Evolutionary conservation across 2,797 vertebrate species (phyloP), one percentile per base, ranked within the genome.

Genomic region (Ispidina lecontei): DNA sequence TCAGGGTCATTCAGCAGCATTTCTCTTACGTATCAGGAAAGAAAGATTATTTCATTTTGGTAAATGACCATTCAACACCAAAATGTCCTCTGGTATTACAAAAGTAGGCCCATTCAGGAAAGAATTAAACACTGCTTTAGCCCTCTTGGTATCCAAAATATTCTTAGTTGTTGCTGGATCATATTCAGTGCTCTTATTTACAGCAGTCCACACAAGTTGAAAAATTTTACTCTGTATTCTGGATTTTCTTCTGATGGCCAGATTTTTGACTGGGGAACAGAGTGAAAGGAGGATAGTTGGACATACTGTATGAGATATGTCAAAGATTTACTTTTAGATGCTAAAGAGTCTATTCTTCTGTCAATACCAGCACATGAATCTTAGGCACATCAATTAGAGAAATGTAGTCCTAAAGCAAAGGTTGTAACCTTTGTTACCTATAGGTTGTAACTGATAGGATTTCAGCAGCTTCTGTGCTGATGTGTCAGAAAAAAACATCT

Each of bases 311-410:
- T 28, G 54, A 83, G 71, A 87, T 93, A 91, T 71, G 46, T 82
- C 76, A 86, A 43, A 69, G 70, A 92, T 86, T 88, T 73, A 35
- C 29, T 73, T 91, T 89, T 72, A 82, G 84, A 91, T 90, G 82
- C 75, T 93, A 33, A 63, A 90, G 64, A 14, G 12, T 87, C 52
- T 81, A 26, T 94, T 82, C 80, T 81, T 18, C 77, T 58, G 69
- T 75, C 72, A n/a, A n/a, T 86, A 93, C 31, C 60, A 52, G 23
- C 21, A 4, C 8, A 6, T 59, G 62, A 69, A 81, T 74, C 68
- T 64, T 46, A 19, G 46, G 58, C 47, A 43, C 29, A 33, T 70
- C 63, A 68, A 7, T 29, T 14, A 90, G 41, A 80, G 35, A 75
- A 72, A 78, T 23, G 47, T 41, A 82, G 64, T 86, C 88, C 85